Conservation (phyloP, 2,797 vertebrate genomes). For the Lacerta agilis region DNA sequence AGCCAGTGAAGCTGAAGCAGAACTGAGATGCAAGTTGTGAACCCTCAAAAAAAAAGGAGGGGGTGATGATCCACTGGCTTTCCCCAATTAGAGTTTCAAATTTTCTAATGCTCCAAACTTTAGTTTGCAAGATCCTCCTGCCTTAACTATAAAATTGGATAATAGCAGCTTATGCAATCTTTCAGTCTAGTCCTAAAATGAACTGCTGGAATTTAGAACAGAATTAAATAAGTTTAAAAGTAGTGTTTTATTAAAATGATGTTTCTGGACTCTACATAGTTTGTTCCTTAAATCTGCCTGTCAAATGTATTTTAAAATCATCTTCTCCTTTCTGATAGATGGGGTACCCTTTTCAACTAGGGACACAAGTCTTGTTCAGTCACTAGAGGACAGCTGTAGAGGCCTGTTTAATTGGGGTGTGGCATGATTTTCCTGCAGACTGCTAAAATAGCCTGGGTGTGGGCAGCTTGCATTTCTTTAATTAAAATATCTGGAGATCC, state of each 20-base stretch:
- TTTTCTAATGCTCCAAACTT: neutral
- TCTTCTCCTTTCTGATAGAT: neutral
- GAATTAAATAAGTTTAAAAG: neutral
- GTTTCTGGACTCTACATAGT: neutral
- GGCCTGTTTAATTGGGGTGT: constrained; percentile 28
- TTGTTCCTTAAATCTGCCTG: rapidly evolving
- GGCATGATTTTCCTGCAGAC: constrained; percentile 35
- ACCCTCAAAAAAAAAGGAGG: neutral
- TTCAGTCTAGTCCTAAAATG: neutral
- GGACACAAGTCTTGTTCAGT: constrained; percentile 1
- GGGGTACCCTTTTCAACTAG: neutral
- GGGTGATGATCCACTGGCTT: neutral
- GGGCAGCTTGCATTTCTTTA: constrained; percentile 33
- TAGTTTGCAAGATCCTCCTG: neutral
- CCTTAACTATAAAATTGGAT: neutral
- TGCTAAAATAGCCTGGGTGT: constrained; percentile 40
- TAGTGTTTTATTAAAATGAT: neutral
- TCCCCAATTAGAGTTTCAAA: neutral
- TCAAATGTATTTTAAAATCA: neutral
- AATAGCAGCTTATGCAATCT: neutral
- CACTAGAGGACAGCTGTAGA: constrained; percentile 31
- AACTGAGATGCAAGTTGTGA: neutral
- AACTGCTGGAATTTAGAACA: neutral
- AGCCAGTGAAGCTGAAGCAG: neutral
- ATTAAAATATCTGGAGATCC: constrained; percentile 31